phyloP scores from a whole-genome alignment of 2,113 vertebrate genomes.

The Strix uralensis region DNA sequence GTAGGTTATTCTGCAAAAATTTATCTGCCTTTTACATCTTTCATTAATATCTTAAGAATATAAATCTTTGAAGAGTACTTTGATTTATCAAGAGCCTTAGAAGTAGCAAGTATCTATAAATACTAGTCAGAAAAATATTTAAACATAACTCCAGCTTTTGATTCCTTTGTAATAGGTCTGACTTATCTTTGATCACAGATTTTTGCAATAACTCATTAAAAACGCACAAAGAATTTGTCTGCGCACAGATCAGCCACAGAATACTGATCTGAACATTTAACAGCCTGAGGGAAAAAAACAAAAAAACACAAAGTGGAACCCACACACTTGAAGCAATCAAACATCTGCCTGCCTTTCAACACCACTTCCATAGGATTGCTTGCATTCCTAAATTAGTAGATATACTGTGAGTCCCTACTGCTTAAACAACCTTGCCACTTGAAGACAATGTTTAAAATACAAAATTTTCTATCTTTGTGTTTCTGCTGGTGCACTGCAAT shows the following conservation, averaged over 20 bases:
- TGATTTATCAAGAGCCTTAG: background rate
- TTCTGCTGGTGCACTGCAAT: background rate
- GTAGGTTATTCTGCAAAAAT: background rate
- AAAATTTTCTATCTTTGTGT: background rate
- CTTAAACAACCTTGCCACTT: background rate
- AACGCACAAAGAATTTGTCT: conserved; percentile 7
- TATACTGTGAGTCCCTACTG: fast-evolving
- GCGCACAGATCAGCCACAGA: background rate
- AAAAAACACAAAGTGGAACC: background rate
- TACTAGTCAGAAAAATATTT: background rate
- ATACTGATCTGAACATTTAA: background rate
- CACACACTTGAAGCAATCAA: background rate
- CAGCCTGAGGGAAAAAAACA: background rate
- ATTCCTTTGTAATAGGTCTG: background rate
- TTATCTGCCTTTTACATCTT: background rate
- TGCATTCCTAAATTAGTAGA: background rate
- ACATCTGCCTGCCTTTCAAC: conserved; percentile 17
- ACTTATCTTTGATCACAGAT: conserved; percentile 4
- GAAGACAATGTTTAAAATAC: background rate
- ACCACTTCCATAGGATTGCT: background rate
- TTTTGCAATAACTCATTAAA: background rate
- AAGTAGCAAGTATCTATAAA: background rate
- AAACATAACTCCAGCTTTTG: background rate
- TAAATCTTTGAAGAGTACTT: background rate
- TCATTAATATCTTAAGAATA: background rate